phyloP scores from a whole-genome alignment of 2,113 vertebrate genomes.

The Peromyscus californicus region DNA sequence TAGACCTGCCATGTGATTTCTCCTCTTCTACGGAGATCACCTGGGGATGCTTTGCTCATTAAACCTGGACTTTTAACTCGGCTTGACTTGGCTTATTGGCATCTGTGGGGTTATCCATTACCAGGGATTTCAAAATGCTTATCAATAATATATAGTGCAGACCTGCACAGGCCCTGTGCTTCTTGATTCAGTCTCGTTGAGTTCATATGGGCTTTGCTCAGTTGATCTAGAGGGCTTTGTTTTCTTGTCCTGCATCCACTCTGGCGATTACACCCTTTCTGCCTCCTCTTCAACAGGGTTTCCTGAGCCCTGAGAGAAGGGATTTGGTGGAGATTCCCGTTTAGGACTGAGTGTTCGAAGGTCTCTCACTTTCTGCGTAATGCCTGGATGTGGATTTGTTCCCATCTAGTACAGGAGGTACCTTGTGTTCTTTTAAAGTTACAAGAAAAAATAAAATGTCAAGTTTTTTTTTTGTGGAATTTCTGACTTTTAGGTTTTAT shows the following conservation, averaged over 20 bases:
- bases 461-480: slow-evolving; percentile 23
- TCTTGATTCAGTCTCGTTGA: neutral
- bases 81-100: too few species aligned
- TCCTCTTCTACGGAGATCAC: too few species aligned
- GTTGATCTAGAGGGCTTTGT: neutral
- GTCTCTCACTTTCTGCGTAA: neutral
- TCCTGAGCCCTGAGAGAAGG: neutral
- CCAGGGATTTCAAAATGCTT: too few species aligned
- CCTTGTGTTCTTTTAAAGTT: slow-evolving; percentile 24
- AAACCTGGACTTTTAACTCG: too few species aligned
- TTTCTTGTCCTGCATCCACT: neutral
- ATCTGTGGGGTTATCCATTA: too few species aligned
- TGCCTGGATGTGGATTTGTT: neutral
- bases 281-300: neutral
- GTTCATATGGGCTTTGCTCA: neutral
- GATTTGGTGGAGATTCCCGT: neutral
- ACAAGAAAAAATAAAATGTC: slow-evolving; percentile 9
- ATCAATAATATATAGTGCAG: neutral
- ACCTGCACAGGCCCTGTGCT: neutral
- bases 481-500: neutral
- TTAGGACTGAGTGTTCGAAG: neutral
- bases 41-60: too few species aligned
- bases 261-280: neutral
- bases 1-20: too few species aligned
- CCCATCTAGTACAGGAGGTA: neutral